These are phyloP conservation scores for Triplophysa rosa DNA, from an alignment of 2,113 vertebrate genomes.

Conservation along the genomic window DNA sequence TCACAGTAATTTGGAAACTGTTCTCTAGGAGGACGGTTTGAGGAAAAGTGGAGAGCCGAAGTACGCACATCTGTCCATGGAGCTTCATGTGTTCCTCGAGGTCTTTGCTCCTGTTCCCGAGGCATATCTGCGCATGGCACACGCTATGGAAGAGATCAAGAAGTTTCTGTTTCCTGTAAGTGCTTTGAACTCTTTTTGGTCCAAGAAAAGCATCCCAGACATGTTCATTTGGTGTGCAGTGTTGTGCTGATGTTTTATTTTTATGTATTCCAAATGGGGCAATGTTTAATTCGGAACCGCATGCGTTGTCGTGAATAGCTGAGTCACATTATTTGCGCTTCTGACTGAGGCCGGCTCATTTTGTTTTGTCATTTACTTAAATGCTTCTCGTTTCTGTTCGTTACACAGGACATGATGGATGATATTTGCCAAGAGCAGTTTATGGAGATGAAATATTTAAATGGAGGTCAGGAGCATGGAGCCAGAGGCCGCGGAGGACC, in stretches of 20 bases:
- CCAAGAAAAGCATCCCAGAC: neutral
- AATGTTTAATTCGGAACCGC: slow-evolving; percentile 30
- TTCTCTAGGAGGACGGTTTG: slow-evolving; percentile 87
- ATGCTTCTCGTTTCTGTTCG: neutral
- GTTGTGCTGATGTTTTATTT: neutral
- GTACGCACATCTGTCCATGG: slow-evolving; percentile 94
- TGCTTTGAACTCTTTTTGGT: slow-evolving; percentile 31
- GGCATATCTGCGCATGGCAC: slow-evolving; percentile 94
- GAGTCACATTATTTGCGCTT: neutral
- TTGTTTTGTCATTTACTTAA: neutral
- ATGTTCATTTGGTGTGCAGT: slow-evolving; percentile 9
- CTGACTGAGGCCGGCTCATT: neutral
- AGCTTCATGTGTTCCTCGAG: slow-evolving; percentile 96
- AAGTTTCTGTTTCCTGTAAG: slow-evolving; percentile 95
- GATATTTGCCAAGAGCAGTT: slow-evolving; percentile 98
- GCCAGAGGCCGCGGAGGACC: slow-evolving; percentile 83
- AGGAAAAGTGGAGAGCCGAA: slow-evolving; percentile 94
- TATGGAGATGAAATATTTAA: slow-evolving; percentile 95
- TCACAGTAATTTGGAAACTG: neutral
- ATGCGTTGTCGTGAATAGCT: slow-evolving; percentile 25
- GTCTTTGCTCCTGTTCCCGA: slow-evolving; percentile 95
- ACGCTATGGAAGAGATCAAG: slow-evolving; percentile 98
- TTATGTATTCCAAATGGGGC: slow-evolving; percentile 39
- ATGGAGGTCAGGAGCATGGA: slow-evolving; percentile 87
- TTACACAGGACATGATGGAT: slow-evolving; percentile 94